Base-by-base conservation (phyloP, 2,888 invertebrate species). In the Dolichomitus sp. region DNA sequence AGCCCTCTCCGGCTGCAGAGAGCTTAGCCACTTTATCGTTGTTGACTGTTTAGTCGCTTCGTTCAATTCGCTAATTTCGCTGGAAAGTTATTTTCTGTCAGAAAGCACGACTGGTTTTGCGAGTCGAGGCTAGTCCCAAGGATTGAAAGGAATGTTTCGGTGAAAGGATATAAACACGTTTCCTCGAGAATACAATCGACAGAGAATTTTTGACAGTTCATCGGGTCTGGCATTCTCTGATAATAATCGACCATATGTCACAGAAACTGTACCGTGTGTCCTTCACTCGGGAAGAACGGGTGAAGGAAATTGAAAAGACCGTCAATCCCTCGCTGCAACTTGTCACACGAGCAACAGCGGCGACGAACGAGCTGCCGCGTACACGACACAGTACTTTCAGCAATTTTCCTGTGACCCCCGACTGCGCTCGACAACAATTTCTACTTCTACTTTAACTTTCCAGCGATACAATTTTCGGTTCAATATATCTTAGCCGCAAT, bases 191-290 rank as follows among this genome's bases (percentile, higher is more conserved):
- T 11, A 54, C 27, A 54, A 27, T 54, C 12, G 27, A 54, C 27
- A 11, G 27, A 27, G 54, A 27, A 2, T 27, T 6, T 27, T 6
- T 4, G 27, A 54, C 23, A 12, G 54, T 12, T 54, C 23, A 14
- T 54, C 27, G 54, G 12, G 1, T 27, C 54, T 54, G 54, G 37
- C 37, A 2, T 9, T 27, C 4, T 54, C 68, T 54, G 78, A 81
- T 74, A 73, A 77, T 77, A 73, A 81, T 81, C 73, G 77, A 69
- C 61, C 77, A 78, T 61, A 81, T 74, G 81, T 81, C 78, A 63
- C 68, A 9, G 17, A 5, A 52, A 52, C 50, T 19, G 50, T 19
- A 1, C 23, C 2, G 23, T 3, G 9, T 3, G 17, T 0, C 17
- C 7, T 52, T 19, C 50, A 23, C 17, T 52, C 19, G 50, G 19